A percentile compares a stretch with the other conserved stretches of the same genome.
phyloP scores from a whole-genome alignment of 2,888 invertebrate species.

The Luperina nickerlii region DNA sequence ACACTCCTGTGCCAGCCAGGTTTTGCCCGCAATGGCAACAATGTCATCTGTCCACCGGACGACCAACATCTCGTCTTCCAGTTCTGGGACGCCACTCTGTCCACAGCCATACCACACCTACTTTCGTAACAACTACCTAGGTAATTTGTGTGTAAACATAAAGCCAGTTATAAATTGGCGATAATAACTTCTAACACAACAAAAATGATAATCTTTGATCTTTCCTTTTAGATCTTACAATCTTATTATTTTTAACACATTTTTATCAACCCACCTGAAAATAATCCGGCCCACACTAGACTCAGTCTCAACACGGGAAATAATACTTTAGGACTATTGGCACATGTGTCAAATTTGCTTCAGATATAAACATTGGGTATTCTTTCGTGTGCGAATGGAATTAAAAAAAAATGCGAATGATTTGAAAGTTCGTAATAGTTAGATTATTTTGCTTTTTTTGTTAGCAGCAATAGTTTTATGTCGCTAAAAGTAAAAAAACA shows the following conservation, averaged over 20 bases:
- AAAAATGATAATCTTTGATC: slow-evolving; percentile 36
- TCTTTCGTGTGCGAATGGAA: slow-evolving; percentile 9
- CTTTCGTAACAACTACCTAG: not conserved
- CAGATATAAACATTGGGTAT: not conserved
- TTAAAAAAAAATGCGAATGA: slow-evolving; percentile 5
- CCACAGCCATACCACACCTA: not conserved
- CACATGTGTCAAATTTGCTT: slow-evolving; percentile 17
- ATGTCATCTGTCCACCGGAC: no score
- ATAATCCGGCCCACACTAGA: slow-evolving; percentile 42
- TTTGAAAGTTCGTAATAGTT: slow-evolving; percentile 1
- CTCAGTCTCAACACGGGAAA: slow-evolving; percentile 12
- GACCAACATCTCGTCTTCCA: not conserved
- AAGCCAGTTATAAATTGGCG: slow-evolving; percentile 1
- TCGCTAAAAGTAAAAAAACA: not conserved
- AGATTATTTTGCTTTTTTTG: not conserved
- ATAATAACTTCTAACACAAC: slow-evolving; percentile 14
- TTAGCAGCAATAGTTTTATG: not conserved
- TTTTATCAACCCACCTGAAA: slow-evolving; percentile 38
- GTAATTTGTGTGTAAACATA: slow-evolving; percentile 3
- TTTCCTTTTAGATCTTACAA: slow-evolving; percentile 39
- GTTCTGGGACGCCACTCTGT: not conserved
- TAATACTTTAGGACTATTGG: not conserved
- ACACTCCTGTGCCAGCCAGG: no score
- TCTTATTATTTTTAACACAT: slow-evolving; percentile 39
- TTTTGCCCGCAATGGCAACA: no score